Conservation (phyloP, 2,797 vertebrate genomes). For the Gymnodraco acuticeps region DNA sequence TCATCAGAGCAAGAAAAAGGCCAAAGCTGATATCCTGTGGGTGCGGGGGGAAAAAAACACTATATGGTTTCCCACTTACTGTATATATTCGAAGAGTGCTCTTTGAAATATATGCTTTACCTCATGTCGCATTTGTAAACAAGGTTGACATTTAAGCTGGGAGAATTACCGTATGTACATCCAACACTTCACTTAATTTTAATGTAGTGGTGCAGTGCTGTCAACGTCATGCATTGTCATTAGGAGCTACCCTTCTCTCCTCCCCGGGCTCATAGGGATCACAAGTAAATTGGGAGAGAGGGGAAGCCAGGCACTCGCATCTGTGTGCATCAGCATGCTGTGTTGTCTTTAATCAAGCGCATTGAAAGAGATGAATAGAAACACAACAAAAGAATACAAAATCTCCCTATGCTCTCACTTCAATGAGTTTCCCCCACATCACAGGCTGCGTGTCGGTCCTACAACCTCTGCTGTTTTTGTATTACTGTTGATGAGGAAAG, state of each 20-base stretch:
- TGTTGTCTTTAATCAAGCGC: slow-evolving; percentile 74
- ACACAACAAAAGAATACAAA: slow-evolving; percentile 58
- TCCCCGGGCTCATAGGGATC: slow-evolving; percentile 36
- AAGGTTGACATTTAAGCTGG: slow-evolving; percentile 78
- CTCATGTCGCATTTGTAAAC: slow-evolving; percentile 72
- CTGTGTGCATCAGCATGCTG: slow-evolving; percentile 56
- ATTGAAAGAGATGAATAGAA: slow-evolving; percentile 68
- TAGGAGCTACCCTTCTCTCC: slow-evolving; percentile 42
- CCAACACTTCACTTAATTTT: slow-evolving; percentile 64
- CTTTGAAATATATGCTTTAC: slow-evolving; percentile 54
- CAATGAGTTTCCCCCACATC: slow-evolving; percentile 67
- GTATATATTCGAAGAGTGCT: slow-evolving; percentile 40
- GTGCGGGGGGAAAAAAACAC: slow-evolving; percentile 19
- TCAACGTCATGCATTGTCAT: slow-evolving; percentile 60
- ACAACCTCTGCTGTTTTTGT: slow-evolving; percentile 76
- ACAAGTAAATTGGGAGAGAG: slow-evolving; percentile 53
- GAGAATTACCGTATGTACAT: slow-evolving; percentile 55
- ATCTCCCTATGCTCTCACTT: slow-evolving; percentile 61
- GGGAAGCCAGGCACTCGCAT: slow-evolving; percentile 34
- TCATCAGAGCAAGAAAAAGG: slow-evolving; percentile 47
- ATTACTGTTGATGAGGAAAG: slow-evolving; percentile 66
- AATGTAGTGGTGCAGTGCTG: slow-evolving; percentile 47
- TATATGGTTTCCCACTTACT: slow-evolving; percentile 36
- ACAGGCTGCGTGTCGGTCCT: slow-evolving; percentile 66
- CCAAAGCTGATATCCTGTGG: slow-evolving; percentile 44